Evolutionary conservation across 2,797 vertebrate species (phyloP).

Genomic region (Meda fulgida): DNA sequence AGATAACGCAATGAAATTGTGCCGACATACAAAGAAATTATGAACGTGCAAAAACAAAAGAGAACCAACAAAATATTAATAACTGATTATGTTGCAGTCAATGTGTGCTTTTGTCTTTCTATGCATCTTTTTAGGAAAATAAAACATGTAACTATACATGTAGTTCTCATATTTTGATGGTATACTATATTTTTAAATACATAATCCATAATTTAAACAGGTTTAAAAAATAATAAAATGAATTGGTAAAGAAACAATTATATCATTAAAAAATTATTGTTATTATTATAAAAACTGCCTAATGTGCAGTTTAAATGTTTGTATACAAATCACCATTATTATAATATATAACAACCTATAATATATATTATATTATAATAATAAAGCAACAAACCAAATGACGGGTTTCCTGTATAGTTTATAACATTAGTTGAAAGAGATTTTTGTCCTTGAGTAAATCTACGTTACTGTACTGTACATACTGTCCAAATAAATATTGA

Average conservation of each 20-base stretch:
- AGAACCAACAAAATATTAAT: no score
- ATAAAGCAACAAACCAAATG: neutral
- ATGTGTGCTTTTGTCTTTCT: neutral
- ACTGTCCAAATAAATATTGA: neutral
- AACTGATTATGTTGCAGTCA: neutral
- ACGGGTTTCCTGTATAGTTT: neutral
- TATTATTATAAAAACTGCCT: neutral
- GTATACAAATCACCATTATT: neutral
- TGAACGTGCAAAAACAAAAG: no score
- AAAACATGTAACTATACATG: no score
- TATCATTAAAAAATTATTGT: neutral
- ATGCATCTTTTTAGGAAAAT: neutral
- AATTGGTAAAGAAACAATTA: no score
- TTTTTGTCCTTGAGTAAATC: no score
- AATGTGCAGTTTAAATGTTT: neutral
- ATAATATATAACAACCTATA: neutral
- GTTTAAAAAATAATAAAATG: no score
- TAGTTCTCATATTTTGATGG: no score
- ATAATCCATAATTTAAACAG: no score
- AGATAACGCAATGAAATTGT: neutral
- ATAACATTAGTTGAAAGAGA: neutral
- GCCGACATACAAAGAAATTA: no score
- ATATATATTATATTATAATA: neutral
- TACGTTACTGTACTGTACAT: neutral
- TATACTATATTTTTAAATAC: no score